Base-by-base conservation (phyloP, 2,113 vertebrate genomes). In the Eulemur macaco region DNA sequence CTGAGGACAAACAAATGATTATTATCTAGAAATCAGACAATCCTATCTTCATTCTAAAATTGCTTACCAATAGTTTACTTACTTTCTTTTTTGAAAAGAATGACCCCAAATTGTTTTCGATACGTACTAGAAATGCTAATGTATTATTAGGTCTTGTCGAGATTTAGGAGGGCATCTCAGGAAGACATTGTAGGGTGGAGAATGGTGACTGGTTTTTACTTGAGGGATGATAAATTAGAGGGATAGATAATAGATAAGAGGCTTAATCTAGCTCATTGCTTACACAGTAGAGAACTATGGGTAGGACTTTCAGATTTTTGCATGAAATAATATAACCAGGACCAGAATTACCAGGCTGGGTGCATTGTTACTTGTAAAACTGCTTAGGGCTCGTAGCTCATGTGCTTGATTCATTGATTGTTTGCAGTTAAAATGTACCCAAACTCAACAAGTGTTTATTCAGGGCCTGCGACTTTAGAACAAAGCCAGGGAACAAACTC, bases 341-440 rank as follows among this genome's bases (percentile, higher is more conserved):
- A 80, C 31, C 20, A 91, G 63, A 96, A 42, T 94, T 77, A 37
- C 50, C 13, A 80, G 86, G 73, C 25, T 29, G 27, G 1, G 0
- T 78, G 88, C 73, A 10, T 86, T 92, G 6, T 71, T 94, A 47
- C 78, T 95, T 89, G 0, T 86, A 78, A 86, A 94, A 83, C 74
- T 89, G 25, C 66, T 54, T 45, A 87, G 78, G 74, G 37, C 64
- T 86, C 8, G 1, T 85, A 86, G 63, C n/a, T 83, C 34, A 80
- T 9, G 39, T 88, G 52, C 58, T 77, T 96, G 56, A 64, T 90
- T 74, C 60, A 29, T 77, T 58, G 25, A 69, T 78, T 58, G 2
- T 95, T 91, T 84, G 71, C 78, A 10, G 39, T 95, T 97, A 86
- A 94, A 76, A 66, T 45, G 68, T 39, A 80, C 25, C 37, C 47